Base-by-base conservation (phyloP, 1,140 invertebrate genomes). In the Mizuhopecten yessoensis region DNA sequence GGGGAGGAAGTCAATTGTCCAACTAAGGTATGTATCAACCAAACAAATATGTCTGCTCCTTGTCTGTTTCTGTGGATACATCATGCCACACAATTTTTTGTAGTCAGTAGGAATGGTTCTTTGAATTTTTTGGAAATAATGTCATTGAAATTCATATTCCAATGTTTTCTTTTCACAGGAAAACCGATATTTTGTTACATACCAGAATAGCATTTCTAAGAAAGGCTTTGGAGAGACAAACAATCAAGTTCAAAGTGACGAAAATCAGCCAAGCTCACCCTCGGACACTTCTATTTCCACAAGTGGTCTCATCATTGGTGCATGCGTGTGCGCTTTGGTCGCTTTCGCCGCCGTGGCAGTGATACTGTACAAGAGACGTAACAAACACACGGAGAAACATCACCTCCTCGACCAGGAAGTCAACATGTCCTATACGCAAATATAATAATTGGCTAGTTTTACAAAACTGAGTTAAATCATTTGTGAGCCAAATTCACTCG, bases 1-100 rank as follows among this genome's bases (percentile, higher is more conserved):
- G 92, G 92, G 29, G 94, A 94, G 87, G 34, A 49, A 29, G 86
- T 94, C 0, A 92, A 94, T 34, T 95, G 94, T 91, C 94, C 94
- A 45, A 92, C 90, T 0, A 87, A 57, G 15, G 94, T 95, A 91
- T 92, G 92, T 88, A 57, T 33, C 13, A 0, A 45, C 17, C 9
- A 15, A 45, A 45, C 1, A 1, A 45, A 9, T 13, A 13, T 1
- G 9, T 45, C 42, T 15, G 9, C 1, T 17, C 9, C 42, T 45
- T 13, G 1, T 45, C 42, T 20, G 42, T 45, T 17, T 13, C 42
- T 39, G 42, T 45, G 0, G 42, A 9, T 15, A 39, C 13, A 39
- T n/a, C n/a, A n/a, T 39, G 5, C 36, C 5, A 39, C 36, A 39
- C 36, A 39, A 39, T 39, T 5, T 39, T 39, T 39, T 7, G 36